A percentile compares a stretch with the other conserved stretches of the same genome.
Evolutionary conservation across 2,888 invertebrate species (phyloP).

Genomic region (Habroteleia sp.): DNA sequence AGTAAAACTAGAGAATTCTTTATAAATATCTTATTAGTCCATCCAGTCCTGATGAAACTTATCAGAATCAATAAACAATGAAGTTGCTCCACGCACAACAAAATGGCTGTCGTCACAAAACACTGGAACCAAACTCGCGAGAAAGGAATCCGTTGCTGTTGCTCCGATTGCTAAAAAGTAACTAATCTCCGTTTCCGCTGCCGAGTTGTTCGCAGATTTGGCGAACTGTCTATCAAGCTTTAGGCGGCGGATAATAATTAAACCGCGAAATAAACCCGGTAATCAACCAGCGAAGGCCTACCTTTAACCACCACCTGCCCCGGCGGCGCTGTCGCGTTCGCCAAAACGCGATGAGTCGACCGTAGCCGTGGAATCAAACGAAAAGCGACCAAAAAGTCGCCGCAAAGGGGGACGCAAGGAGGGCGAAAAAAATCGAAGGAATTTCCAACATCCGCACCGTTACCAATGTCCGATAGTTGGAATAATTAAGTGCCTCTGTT

Average conservation of each 20-base stretch:
- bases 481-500: slow-evolving; percentile 38
- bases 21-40: too few relatives aligned
- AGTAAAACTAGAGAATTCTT: too few relatives aligned
- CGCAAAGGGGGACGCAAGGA: slow-evolving; percentile 1
- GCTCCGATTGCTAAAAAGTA: slow-evolving; percentile 59
- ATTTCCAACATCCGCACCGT: slow-evolving; percentile 43
- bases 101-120: too few relatives aligned
- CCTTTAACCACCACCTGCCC: slow-evolving; percentile 58
- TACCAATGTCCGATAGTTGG: slow-evolving; percentile 36
- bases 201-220: slow-evolving; percentile 49
- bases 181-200: slow-evolving; percentile 57
- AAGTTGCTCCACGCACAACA: too few relatives aligned
- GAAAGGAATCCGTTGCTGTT: too few relatives aligned
- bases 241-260: slow-evolving; percentile 60
- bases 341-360: slow-evolving; percentile 14
- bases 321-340: slow-evolving; percentile 9
- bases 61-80: too few relatives aligned
- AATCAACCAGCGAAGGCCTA: slow-evolving; percentile 41
- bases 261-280: slow-evolving; percentile 62
- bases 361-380: slow-evolving; percentile 10
- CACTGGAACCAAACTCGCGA: too few relatives aligned
- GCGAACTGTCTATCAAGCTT: slow-evolving; percentile 62
- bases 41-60: too few relatives aligned
- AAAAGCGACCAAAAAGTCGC: slow-evolving; percentile 21
- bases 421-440: slow-evolving; percentile 30